Evolutionary conservation across 2,888 invertebrate genomes (phyloP).

Genomic region (Rambutsinella grinnellia): DNA sequence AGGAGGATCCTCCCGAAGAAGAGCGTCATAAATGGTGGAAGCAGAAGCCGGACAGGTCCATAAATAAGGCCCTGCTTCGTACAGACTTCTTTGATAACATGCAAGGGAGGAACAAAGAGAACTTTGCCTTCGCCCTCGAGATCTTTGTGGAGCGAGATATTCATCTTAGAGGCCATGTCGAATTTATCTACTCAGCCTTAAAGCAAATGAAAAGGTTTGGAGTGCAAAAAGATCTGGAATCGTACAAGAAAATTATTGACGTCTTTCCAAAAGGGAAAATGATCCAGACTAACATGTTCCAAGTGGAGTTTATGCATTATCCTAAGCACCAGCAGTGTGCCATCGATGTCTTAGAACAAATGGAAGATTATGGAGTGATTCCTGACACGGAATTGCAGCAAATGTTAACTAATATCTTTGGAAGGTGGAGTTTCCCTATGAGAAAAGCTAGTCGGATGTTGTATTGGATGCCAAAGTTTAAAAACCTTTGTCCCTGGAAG

Average conservation of each 20-base stretch:
- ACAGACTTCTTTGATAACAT: conserved; percentile 68
- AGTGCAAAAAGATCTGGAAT: conserved; percentile 87
- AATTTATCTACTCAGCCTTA: conserved; percentile 93
- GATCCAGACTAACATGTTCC: conserved; percentile 84
- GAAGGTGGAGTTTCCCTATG: conserved; percentile 76
- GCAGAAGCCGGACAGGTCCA: conserved; percentile 13
- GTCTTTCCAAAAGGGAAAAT: conserved; percentile 91
- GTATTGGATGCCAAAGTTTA: conserved; percentile 89
- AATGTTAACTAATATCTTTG: conserved; percentile 87
- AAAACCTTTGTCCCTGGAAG: conserved; percentile 88
- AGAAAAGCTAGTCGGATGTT: conserved; percentile 72
- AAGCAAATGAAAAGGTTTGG: conserved; percentile 90
- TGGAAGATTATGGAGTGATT: conserved; percentile 93
- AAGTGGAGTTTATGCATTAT: conserved; percentile 92
- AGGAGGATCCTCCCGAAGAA: conserved; percentile 43
- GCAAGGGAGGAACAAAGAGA: conserved; percentile 76
- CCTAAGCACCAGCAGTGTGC: conserved; percentile 96
- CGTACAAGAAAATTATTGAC: conserved; percentile 87
- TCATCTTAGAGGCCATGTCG: conserved; percentile 87
- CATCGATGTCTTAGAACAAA: conserved; percentile 90
- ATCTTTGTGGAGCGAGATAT: conserved; percentile 79
- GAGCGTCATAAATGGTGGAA: conserved; percentile 57
- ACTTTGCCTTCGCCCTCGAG: conserved; percentile 76
- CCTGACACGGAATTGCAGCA: conserved; percentile 91
- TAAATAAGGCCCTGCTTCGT: conserved; percentile 43